Conservation (phyloP, 2,888 invertebrate genomes). For the Ornithoptera alexandrae region DNA sequence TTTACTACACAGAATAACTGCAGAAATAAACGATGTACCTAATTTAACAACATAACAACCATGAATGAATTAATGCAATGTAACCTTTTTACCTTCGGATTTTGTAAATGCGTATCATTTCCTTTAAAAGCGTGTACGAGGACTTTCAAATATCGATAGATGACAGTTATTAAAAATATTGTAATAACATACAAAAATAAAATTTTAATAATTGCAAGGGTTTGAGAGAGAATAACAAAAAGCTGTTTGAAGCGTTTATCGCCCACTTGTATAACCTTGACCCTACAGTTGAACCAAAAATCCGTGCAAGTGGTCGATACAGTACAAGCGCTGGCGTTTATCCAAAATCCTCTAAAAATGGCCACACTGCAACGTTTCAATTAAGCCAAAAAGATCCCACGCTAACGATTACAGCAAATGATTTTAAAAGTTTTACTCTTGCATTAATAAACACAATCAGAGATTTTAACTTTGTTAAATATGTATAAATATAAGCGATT, state of each 20-base stretch:
- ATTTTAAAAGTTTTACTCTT: conserved; percentile 38
- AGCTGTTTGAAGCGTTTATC: conserved; percentile 31
- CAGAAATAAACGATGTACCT: conserved; percentile 38
- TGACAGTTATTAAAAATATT: neutral
- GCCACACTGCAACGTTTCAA: conserved; percentile 64
- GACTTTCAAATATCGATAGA: neutral
- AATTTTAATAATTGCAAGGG: conserved; percentile 8
- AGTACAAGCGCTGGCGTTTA: conserved; percentile 59
- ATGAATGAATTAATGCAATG: neutral
- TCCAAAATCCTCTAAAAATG: conserved; percentile 71
- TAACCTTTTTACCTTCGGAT: neutral
- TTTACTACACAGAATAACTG: conserved; percentile 47
- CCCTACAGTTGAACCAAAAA: conserved; percentile 57
- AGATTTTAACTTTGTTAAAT: conserved; percentile 27
- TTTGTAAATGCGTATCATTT: neutral
- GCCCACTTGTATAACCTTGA: conserved; percentile 55
- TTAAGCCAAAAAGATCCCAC: conserved; percentile 46
- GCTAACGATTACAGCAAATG: conserved; percentile 40
- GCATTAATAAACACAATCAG: neutral
- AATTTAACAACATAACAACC: conserved; percentile 44
- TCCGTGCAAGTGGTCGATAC: conserved; percentile 52
- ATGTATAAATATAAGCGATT: conserved; percentile 33
- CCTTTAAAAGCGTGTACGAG: neutral
- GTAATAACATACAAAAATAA: no score
- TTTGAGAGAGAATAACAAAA: conserved; percentile 10